Conservation (phyloP, 2,113 vertebrate genomes). For the Gila orcuttii region DNA sequence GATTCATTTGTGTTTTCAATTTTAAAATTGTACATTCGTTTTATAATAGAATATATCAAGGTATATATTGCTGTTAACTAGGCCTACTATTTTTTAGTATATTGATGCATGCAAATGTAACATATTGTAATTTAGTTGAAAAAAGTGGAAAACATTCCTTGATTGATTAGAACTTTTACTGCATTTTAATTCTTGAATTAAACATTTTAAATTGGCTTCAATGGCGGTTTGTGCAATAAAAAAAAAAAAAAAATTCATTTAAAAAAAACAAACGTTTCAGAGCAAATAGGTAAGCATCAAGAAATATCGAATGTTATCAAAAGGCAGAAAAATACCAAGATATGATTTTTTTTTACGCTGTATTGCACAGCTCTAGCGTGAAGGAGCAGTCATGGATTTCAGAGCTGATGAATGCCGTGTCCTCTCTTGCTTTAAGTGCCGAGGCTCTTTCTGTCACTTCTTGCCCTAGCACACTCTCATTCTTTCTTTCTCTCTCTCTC, state of each 20-base stretch:
- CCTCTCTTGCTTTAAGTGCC: constrained; percentile 31
- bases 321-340: constrained; percentile 6
- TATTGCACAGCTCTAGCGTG: neutral
- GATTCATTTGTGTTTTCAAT: neutral
- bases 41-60: neutral
- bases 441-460: constrained; percentile 40
- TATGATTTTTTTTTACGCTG: neutral
- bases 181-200: neutral
- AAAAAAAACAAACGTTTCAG: neutral
- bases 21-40: neutral
- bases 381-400: constrained; percentile 25
- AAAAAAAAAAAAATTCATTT: neutral
- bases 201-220: neutral
- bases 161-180: neutral
- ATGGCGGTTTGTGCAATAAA: neutral
- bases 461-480: neutral
- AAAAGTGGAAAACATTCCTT: neutral
- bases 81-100: neutral
- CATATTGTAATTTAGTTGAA: neutral
- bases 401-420: constrained; percentile 9
- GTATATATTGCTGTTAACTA: neutral
- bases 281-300: neutral
- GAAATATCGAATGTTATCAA: neutral
- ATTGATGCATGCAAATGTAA: neutral
- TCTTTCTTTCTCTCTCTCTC: constrained; percentile 27